Evolutionary conservation across 2,888 invertebrate species (phyloP), one percentile per base, ranked within the genome.

Genomic region (Idaea biselata): DNA sequence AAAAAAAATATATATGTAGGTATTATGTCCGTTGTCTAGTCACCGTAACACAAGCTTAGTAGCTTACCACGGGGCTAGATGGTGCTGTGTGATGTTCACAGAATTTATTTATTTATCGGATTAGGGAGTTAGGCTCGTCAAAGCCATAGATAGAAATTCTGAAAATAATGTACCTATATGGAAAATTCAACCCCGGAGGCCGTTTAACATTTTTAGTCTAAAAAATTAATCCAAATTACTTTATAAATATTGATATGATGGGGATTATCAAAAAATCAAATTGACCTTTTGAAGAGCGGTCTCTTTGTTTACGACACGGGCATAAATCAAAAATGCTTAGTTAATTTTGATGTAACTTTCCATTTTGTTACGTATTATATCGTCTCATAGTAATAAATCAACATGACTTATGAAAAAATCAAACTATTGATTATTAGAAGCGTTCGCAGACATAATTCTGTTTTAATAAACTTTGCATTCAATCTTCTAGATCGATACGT

Each of bases 321-420:
- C 14, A 33, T 33, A 44, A 44, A 44, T 44, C 53, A 44, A 57
- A n/a, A 18, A 18, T 18, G 18, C 53, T 53, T 54, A 18, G 53
- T 55, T 33, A 33, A 56, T 59, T 11, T 56, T 7, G 55, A 53
- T 64, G 56, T 6, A 32, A 61, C 57, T 59, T 55, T 62, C 59
- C 62, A 54, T 25, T 53, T 18, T 55, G 44, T 44, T 44, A 44
- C 44, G 44, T 44, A 44, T 44, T 25, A 11, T 0, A 44, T 44
- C 8, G 32, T 32, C 32, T 32, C 7, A 32, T 32, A 32, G 7
- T 11, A 44, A 44, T 44, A 44, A 44, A 44, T 44, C 44, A 44
- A 44, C 8, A 44, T 33, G 44, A 44, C 16, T 33, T 16, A 55
- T 8, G 25, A 55, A 16, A 7, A 16, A 17, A 59, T 25, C 11